Percentiles rank a stretch among this genome's conserved stretches.
Evolutionary conservation across 2,888 invertebrate species (phyloP).

Genomic region (Pristionchus fissidentatus): DNA sequence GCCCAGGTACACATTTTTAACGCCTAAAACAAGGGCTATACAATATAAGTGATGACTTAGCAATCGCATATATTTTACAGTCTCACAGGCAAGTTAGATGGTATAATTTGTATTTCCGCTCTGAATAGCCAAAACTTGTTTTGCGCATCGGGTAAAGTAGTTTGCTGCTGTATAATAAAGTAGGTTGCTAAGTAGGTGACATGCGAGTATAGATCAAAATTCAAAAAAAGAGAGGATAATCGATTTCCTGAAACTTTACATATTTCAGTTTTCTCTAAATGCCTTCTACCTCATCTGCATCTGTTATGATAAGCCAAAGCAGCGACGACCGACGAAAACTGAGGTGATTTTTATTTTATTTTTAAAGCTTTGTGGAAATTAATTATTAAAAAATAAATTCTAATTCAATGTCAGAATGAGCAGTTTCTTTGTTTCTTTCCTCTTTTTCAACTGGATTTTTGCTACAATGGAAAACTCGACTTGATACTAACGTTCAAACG

Average conservation of each 20-base stretch:
- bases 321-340: background rate
- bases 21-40: no score
- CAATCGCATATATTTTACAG: no score
- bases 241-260: no score
- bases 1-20: constrained; percentile 57
- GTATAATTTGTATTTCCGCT: no score
- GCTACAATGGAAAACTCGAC: background rate
- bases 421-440: background rate
- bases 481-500: background rate
- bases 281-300: constrained; percentile 71
- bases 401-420: background rate
- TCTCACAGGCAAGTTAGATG: no score
- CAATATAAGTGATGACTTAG: no score
- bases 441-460: background rate
- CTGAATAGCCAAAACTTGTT: no score
- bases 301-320: constrained; percentile 67
- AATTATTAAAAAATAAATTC: background rate
- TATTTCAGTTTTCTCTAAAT: constrained; percentile 70
- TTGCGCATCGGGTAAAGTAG: no score
- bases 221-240: background rate
- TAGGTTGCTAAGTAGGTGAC: no score
- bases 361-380: background rate
- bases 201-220: no score
- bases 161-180: no score
- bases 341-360: background rate